Conservation (phyloP, 2,113 vertebrate genomes). For the Notechis scutatus region DNA sequence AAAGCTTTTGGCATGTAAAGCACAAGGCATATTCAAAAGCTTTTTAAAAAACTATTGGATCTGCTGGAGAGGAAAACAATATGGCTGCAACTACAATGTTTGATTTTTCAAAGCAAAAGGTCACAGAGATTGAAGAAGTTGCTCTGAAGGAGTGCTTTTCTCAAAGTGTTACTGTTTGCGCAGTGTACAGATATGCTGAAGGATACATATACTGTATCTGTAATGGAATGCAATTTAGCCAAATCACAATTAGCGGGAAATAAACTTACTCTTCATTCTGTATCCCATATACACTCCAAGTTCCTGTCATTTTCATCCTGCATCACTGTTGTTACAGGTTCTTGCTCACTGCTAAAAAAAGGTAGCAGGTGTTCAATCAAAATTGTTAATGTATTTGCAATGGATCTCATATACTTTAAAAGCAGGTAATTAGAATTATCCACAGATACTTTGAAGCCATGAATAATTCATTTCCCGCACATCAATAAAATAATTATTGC, state of each 20-base stretch:
- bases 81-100: neutral
- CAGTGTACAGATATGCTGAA: neutral
- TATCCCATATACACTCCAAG: neutral
- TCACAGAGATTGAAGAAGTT: neutral
- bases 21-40: too few relatives aligned
- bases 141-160: neutral
- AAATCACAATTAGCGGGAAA: neutral
- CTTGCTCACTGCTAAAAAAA: constrained; percentile 36
- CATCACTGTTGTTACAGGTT: constrained; percentile 31
- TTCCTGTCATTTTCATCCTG: constrained; percentile 24
- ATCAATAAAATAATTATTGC: constrained; percentile 78
- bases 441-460: constrained; percentile 72
- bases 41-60: neutral
- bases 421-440: constrained; percentile 77
- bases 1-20: neutral
- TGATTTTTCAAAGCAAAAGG: neutral
- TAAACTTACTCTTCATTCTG: neutral
- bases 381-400: constrained; percentile 71
- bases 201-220: neutral
- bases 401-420: constrained; percentile 72
- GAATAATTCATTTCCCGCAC: constrained; percentile 76
- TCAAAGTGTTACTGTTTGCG: neutral
- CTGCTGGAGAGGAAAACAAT: neutral
- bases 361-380: constrained; percentile 73
- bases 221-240: neutral